phyloP scores from a whole-genome alignment of 1,140 invertebrate genomes.

The Apis dorsata region DNA sequence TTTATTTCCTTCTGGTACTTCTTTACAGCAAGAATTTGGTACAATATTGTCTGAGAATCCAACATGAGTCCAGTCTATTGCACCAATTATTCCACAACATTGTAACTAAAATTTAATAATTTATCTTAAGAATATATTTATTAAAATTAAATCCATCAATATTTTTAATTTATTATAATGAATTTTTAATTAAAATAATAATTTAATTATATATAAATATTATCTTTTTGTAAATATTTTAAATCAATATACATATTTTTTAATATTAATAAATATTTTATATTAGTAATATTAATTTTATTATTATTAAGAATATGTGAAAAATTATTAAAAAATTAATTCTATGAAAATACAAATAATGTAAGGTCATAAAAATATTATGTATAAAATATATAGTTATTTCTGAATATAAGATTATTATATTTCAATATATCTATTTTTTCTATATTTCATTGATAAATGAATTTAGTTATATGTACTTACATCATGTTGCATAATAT shows the following conservation, averaged over 20 bases:
- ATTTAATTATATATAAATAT: not conserved
- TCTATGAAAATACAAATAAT: not conserved
- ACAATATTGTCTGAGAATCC: slow-evolving; percentile 80
- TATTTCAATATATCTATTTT: not conserved
- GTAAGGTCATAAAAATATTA: not conserved
- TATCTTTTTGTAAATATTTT: too few relatives aligned
- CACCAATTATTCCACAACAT: slow-evolving; percentile 89
- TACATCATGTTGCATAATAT: slow-evolving; percentile 90
- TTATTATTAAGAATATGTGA: not conserved
- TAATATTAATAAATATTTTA: not conserved
- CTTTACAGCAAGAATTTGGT: slow-evolving; percentile 86
- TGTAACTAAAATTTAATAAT: slow-evolving; percentile 82
- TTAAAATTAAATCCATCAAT: not conserved
- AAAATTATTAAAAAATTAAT: not conserved
- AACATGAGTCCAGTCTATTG: slow-evolving; percentile 84
- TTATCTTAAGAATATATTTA: slow-evolving; percentile 11
- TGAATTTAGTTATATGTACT: slow-evolving; percentile 68
- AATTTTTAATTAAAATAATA: too few relatives aligned
- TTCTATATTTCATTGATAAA: not conserved
- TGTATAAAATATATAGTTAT: not conserved
- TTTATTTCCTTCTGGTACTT: slow-evolving; percentile 77
- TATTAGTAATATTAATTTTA: not conserved
- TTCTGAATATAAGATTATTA: not conserved
- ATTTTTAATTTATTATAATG: too few relatives aligned
- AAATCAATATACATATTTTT: too few relatives aligned